Base-by-base conservation (phyloP, 2,888 invertebrate species). In the Chironomus tentans region DNA sequence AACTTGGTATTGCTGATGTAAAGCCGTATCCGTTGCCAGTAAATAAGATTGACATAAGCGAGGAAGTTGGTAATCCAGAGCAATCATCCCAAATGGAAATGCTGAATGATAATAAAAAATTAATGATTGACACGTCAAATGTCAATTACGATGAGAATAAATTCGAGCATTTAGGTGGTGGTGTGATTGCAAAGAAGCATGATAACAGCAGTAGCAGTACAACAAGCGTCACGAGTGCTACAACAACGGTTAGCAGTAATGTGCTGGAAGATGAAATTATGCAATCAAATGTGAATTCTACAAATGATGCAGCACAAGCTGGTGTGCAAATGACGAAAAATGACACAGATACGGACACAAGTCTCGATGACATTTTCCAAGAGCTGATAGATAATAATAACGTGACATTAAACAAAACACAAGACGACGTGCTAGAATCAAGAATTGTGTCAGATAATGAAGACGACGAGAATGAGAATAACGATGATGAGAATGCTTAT, bases 11-110 rank as follows among this genome's bases (percentile, higher is more conserved):
- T 0, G 87, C 87, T 50, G 87, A 87, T 77, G 86, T 89, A 0
- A 88, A 87, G 80, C 88, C 90, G 10, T 90, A 90, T 82, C 90
- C 90, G 6, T 84, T 90, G 78, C 91, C 91, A 0, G 89, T 90
- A 10, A 87, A 89, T 80, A 88, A 88, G 84, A 88, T 90, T 0
- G 77, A 82, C 2, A 80, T 83, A 7, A 84, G 83, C 77, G 83
- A 84, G 24, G 46, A 61, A 24, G 12, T 12, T 61, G 82, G 82
- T 0, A 78, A 83, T 21, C 83, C 84, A 0, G 80, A 80, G 18
- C 24, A 38, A 10, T 38, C 38, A 10, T 38, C 38, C 0, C 38
- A 38, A 38, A 38, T 38, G 38, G 38, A 56, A 15, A 56, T 56
- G 56, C 38, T 38, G 38, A 13, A 50, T 18, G 15, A 28, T 28